Conservation (phyloP, 2,797 vertebrate species). For the Numenius phaeopus region DNA sequence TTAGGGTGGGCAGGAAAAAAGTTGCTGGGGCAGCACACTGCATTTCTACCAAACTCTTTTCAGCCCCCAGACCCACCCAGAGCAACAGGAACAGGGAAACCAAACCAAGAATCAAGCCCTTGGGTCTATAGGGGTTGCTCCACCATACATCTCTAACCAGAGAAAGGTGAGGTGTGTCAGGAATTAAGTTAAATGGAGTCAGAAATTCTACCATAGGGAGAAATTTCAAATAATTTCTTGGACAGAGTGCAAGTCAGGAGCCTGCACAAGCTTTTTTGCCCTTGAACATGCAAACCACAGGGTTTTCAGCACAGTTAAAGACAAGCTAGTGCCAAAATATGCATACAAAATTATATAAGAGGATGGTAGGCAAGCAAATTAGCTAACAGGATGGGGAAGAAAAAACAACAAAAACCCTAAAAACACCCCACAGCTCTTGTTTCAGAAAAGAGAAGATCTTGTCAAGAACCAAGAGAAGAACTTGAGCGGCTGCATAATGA, state of each 20-base stretch:
- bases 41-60: background rate
- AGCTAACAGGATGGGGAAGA: background rate
- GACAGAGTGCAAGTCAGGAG: background rate
- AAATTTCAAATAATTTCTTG: background rate
- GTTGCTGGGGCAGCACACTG: fast-evolving
- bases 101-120: background rate
- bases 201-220: background rate
- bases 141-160: background rate
- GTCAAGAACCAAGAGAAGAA: background rate
- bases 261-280: background rate
- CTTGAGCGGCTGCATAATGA: background rate
- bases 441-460: background rate
- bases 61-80: background rate
- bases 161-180: background rate
- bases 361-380: background rate
- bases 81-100: background rate
- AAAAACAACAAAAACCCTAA: background rate
- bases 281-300: background rate
- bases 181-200: background rate
- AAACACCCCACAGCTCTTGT: background rate
- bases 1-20: background rate
- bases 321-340: background rate
- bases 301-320: background rate
- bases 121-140: background rate
- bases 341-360: background rate